A percentile compares a stretch with the other conserved stretches of the same genome.
Conservation (phyloP, 1,140 invertebrate species). For the Thaumatotibia leucotreta region DNA sequence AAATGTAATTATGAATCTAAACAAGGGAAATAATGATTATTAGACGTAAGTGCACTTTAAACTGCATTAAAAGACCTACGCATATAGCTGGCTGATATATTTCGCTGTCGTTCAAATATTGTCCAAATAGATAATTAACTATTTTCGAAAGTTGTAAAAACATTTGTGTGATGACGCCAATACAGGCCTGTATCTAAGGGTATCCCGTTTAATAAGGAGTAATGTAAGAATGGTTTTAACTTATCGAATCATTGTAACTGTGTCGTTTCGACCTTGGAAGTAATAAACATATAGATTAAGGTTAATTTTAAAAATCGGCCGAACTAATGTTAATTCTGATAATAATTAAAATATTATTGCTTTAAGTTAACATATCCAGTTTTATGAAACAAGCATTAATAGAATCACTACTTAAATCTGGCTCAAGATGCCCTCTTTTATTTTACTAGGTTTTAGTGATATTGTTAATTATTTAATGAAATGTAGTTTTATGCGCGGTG, state of each 20-base stretch:
- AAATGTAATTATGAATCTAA: constrained; percentile 42
- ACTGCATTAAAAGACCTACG: background rate
- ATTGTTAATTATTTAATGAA: constrained; percentile 2
- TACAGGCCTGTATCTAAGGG: background rate
- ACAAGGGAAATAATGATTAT: constrained; percentile 37
- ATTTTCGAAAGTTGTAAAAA: background rate
- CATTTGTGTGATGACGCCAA: background rate
- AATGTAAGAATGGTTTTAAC: background rate
- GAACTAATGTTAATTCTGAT: background rate
- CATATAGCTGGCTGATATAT: background rate
- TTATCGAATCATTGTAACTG: background rate
- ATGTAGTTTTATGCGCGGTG: background rate
- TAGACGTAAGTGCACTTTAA: constrained; percentile 35
- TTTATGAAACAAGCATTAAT: background rate
- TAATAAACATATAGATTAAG: background rate
- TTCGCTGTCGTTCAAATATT: background rate
- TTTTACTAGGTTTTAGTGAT: constrained; percentile 1
- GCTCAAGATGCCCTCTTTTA: constrained; percentile 2
- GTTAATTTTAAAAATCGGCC: background rate
- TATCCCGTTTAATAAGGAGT: background rate
- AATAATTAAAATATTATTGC: background rate
- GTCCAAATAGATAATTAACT: background rate
- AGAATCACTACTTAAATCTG: background rate
- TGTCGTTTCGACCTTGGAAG: background rate
- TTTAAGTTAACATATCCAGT: constrained; percentile 8